Conservation (phyloP, 1,140 invertebrate genomes). For the Bursaphelenchus mucronatus region DNA sequence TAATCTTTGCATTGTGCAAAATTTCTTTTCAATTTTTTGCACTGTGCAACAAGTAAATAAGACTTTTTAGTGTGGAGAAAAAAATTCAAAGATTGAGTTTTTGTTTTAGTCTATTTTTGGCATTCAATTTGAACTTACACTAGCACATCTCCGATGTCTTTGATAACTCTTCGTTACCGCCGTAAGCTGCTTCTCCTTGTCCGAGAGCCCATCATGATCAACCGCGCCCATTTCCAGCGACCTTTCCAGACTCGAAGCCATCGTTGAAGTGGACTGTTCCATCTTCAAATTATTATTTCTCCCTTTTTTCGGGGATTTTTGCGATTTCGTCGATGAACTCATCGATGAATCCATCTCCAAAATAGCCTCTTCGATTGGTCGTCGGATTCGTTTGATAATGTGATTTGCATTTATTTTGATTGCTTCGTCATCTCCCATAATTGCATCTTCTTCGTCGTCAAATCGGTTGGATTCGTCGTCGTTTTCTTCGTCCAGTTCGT, state of each 20-base stretch:
- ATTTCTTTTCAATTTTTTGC: too few relatives aligned
- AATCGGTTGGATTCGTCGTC: neutral
- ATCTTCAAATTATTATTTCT: neutral
- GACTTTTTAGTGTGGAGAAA: too few relatives aligned
- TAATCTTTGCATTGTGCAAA: too few relatives aligned
- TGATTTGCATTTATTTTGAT: too few relatives aligned
- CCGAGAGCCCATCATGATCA: slow-evolving; percentile 36
- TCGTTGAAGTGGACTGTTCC: slow-evolving; percentile 22
- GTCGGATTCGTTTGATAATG: neutral
- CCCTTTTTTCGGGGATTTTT: slow-evolving; percentile 7
- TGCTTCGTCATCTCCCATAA: too few relatives aligned
- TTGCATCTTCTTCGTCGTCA: too few relatives aligned
- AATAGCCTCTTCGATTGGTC: slow-evolving; percentile 9
- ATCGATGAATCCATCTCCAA: slow-evolving; percentile 7
- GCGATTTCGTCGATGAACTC: neutral
- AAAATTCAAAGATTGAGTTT: too few relatives aligned
- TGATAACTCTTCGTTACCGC: slow-evolving; percentile 23
- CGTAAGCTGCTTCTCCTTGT: slow-evolving; percentile 33
- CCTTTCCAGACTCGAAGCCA: slow-evolving; percentile 36
- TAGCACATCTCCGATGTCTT: slow-evolving; percentile 40
- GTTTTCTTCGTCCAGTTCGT: neutral
- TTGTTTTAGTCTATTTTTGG: neutral
- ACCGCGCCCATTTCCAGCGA: slow-evolving; percentile 34
- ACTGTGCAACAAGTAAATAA: too few relatives aligned
- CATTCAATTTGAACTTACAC: slow-evolving; percentile 28